phyloP scores from a whole-genome alignment of 2,797 vertebrate species.

The Denticeps clupeoides region DNA sequence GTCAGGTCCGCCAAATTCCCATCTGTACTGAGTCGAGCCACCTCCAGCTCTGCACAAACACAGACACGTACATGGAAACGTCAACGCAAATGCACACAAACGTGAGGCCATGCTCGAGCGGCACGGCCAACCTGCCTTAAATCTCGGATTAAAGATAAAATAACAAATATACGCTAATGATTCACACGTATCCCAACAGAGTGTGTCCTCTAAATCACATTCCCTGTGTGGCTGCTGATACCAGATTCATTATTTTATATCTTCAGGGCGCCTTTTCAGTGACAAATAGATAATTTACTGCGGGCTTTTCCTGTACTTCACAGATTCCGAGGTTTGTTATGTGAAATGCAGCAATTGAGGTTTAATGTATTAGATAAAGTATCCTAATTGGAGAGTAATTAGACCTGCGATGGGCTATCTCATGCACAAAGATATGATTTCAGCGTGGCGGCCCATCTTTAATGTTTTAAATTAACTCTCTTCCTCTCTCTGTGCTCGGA shows the following conservation, averaged over 20 bases:
- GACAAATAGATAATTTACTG: conserved; percentile 23
- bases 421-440: background rate
- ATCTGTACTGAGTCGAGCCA: conserved; percentile 91
- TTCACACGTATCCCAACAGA: too few species aligned
- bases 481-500: conserved; percentile 39
- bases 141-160: too few species aligned
- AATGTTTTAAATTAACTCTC: background rate
- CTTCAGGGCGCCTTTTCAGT: conserved; percentile 4
- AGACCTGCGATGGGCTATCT: conserved; percentile 43
- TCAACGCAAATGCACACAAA: background rate
- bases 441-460: background rate
- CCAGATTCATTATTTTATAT: background rate
- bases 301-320: conserved; percentile 17
- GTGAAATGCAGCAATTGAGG: conserved; percentile 28
- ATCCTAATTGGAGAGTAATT: conserved; percentile 56
- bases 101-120: background rate
- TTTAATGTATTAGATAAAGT: conserved; percentile 50
- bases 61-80: conserved; percentile 12
- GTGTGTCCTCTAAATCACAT: too few species aligned
- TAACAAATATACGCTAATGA: too few species aligned
- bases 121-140: too few species aligned
- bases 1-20: conserved; percentile 85
- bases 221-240: too few species aligned
- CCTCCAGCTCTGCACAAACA: conserved; percentile 76
- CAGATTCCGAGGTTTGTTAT: conserved; percentile 40